These are phyloP conservation scores for Anticlea derivata DNA, from an alignment of 2,888 invertebrate species.

Conservation along the genomic window DNA sequence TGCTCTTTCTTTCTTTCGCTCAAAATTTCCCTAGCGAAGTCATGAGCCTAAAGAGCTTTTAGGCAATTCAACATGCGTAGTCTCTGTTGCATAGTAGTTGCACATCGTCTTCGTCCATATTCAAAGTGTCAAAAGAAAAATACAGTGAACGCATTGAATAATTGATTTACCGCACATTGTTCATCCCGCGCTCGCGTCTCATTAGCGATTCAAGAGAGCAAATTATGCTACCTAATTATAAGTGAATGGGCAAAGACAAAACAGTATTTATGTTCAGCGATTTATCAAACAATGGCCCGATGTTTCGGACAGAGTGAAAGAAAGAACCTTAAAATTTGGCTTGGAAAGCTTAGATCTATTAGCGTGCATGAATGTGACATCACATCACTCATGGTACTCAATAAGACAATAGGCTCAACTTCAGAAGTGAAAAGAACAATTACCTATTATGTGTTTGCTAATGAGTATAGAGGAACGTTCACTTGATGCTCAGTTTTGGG, in stretches of 20 bases:
- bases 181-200: slow-evolving; percentile 60
- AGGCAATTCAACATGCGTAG: too few relatives aligned
- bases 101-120: slow-evolving; percentile 31
- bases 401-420: slow-evolving; percentile 60
- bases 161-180: slow-evolving; percentile 77
- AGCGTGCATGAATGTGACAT: slow-evolving; percentile 59
- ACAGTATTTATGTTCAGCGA: slow-evolving; percentile 80
- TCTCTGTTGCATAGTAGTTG: too few relatives aligned
- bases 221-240: slow-evolving; percentile 83
- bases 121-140: slow-evolving; percentile 53
- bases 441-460: slow-evolving; percentile 70
- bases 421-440: slow-evolving; percentile 75
- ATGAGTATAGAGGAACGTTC: slow-evolving; percentile 45
- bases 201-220: slow-evolving; percentile 78
- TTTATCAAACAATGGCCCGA: slow-evolving; percentile 78
- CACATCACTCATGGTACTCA: slow-evolving; percentile 61
- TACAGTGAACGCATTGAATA: slow-evolving; percentile 58
- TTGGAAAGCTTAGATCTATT: slow-evolving; percentile 74
- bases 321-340: slow-evolving; percentile 72
- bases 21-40: too few relatives aligned
- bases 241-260: slow-evolving; percentile 77
- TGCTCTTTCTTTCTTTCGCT: too few relatives aligned
- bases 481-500: background rate
- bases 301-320: slow-evolving; percentile 69
- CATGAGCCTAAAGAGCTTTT: too few relatives aligned